Conservation (phyloP, 2,797 vertebrate genomes). For the Paedocypris micromegethes region DNA sequence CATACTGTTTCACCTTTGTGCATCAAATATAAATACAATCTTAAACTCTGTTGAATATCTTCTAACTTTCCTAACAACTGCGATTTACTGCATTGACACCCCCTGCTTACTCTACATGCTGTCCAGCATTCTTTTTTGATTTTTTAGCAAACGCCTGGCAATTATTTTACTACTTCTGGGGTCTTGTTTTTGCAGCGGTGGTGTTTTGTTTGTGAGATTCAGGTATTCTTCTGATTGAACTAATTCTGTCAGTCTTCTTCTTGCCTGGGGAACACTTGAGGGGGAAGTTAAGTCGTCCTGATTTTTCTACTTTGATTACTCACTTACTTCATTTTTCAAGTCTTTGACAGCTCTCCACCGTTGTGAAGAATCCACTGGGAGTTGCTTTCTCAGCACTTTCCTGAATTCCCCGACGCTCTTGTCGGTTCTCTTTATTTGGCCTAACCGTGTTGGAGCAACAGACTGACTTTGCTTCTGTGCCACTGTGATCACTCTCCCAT, state of each 20-base stretch:
- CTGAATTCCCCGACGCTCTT: conserved; percentile 2
- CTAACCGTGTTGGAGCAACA: not conserved
- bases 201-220: conserved; percentile 34
- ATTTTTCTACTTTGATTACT: conserved; percentile 48
- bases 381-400: conserved; percentile 28
- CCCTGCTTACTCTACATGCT: not conserved
- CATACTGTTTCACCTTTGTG: too few relatives aligned
- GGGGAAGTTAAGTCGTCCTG: conserved; percentile 46
- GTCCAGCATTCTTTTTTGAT: not conserved
- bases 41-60: too few relatives aligned
- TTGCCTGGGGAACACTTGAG: conserved; percentile 46
- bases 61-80: too few relatives aligned
- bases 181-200: conserved; percentile 34
- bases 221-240: conserved; percentile 41
- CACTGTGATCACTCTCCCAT: conserved; percentile 6
- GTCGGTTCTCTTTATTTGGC: conserved; percentile 21
- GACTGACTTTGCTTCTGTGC: not conserved
- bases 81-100: too few relatives aligned
- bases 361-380: conserved; percentile 14
- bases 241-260: conserved; percentile 52
- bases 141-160: not conserved
- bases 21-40: too few relatives aligned
- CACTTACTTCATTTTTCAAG: conserved; percentile 49
- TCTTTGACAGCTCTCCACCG: conserved; percentile 38
- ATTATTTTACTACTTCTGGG: conserved; percentile 20